phyloP scores from a whole-genome alignment of 2,888 invertebrate genomes.

The Nemurella pictetii region DNA sequence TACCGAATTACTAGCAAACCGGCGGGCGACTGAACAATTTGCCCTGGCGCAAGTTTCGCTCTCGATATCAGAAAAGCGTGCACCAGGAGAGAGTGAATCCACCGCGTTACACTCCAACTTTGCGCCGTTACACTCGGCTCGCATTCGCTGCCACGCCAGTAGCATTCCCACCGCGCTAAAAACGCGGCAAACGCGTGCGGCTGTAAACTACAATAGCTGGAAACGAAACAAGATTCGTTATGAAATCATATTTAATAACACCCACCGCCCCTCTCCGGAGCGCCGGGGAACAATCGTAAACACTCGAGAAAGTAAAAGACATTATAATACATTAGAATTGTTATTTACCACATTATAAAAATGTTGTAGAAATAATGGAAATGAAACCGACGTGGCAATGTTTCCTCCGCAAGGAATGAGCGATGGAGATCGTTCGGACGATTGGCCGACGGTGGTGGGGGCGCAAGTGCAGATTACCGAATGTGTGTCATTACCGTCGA shows the following conservation, averaged over 20 bases:
- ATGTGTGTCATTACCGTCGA: background rate
- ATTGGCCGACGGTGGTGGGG: background rate
- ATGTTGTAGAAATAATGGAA: background rate
- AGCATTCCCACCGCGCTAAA: background rate
- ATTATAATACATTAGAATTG: conserved; percentile 12
- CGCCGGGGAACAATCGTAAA: background rate
- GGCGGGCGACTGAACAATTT: background rate
- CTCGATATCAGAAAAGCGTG: background rate
- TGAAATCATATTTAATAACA: background rate
- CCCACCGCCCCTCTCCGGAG: background rate
- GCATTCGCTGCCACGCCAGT: background rate
- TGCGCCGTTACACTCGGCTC: background rate
- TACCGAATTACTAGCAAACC: background rate
- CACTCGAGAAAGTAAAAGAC: conserved; percentile 3
- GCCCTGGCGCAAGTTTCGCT: background rate
- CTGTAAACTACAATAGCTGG: background rate
- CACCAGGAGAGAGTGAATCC: background rate
- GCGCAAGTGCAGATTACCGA: background rate
- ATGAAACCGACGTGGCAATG: background rate
- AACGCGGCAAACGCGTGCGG: too few species aligned
- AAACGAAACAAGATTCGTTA: background rate
- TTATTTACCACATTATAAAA: background rate
- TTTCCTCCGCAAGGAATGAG: background rate
- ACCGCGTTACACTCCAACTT: background rate
- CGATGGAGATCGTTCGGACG: background rate